Evolutionary conservation across 1,140 invertebrate species (phyloP).

Genomic region (Dreissena rostriformis): DNA sequence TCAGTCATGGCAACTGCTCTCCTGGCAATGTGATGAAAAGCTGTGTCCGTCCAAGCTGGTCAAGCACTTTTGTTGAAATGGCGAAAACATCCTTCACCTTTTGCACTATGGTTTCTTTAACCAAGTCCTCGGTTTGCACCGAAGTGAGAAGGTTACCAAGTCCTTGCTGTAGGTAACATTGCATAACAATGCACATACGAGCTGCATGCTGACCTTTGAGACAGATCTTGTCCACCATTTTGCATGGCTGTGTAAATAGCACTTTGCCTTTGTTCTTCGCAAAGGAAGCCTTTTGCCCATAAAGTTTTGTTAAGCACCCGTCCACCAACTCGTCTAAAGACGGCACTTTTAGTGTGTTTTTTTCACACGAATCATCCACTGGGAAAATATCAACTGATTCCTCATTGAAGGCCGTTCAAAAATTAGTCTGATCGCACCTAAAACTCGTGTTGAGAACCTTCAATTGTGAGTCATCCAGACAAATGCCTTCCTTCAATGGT

Average conservation of each 20-base stretch:
- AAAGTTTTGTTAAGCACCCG: not conserved
- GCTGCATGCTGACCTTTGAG: conserved; percentile 32
- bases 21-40: conserved; percentile 9
- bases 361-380: no score
- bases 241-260: not conserved
- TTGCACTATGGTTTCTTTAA: not conserved
- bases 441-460: no score
- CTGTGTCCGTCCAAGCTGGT: not conserved
- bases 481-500: no score
- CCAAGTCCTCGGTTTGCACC: not conserved
- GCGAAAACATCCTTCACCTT: conserved; percentile 33
- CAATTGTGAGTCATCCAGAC: no score
- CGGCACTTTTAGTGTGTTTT: not conserved
- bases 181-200: conserved; percentile 19
- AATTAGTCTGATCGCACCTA: no score
- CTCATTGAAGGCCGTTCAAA: no score
- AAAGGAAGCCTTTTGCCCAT: not conserved
- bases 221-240: conserved; percentile 21
- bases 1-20: not conserved
- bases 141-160: conserved; percentile 12
- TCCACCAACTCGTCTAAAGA: not conserved
- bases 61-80: conserved; percentile 1
- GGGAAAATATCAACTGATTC: no score
- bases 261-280: not conserved
- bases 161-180: conserved; percentile 24